Conservation (phyloP, 2,797 vertebrate genomes). For the Tachyglossus aculeatus region DNA sequence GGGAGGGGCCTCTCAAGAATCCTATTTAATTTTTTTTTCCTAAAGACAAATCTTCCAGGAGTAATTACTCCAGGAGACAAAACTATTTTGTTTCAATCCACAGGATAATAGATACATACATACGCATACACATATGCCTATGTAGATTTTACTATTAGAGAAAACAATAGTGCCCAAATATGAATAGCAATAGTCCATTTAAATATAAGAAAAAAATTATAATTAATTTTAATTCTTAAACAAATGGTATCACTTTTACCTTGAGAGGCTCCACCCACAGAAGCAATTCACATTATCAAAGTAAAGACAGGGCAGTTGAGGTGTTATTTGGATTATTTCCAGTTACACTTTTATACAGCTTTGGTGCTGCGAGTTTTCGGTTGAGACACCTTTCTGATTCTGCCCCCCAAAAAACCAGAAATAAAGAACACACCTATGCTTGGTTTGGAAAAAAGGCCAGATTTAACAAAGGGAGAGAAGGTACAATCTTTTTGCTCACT, state of each 20-base stretch:
- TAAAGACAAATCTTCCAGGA: conserved; percentile 34
- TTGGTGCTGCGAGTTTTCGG: no score
- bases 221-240: conserved; percentile 30
- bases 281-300: conserved; percentile 10
- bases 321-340: no score
- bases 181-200: background rate
- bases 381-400: no score
- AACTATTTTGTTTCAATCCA: conserved; percentile 45
- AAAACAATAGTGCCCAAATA: no score
- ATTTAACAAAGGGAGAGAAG: conserved; percentile 11
- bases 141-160: no score
- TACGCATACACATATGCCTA: no score
- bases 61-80: conserved; percentile 26
- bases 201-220: conserved; percentile 37
- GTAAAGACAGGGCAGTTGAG: no score
- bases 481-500: conserved; percentile 21
- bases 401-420: no score
- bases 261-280: no score
- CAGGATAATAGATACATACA: conserved; percentile 13
- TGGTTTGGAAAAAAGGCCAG: conserved; percentile 9
- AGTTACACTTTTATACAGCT: no score
- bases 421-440: conserved; percentile 2
- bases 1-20: background rate
- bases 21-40: conserved; percentile 17
- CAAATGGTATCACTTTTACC: conserved; percentile 26